Conservation (phyloP, 2,888 invertebrate species). For the Sphaerophoria taeniata region DNA sequence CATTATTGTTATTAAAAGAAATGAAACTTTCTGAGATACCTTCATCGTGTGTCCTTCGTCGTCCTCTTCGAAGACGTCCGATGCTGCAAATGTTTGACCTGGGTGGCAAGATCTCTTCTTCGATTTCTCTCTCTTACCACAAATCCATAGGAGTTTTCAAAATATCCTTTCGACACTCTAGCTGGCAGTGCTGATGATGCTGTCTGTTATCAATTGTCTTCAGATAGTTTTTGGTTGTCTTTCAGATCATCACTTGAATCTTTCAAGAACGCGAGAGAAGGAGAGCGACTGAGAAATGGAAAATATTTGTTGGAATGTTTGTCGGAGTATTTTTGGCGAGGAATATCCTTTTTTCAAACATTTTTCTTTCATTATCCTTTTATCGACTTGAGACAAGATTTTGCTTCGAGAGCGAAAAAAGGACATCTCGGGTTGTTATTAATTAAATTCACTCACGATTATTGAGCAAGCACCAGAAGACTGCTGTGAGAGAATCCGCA, state of each 20-base stretch:
- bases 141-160: constrained; percentile 64
- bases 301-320: not conserved
- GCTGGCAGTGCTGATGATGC: not conserved
- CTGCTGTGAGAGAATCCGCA: constrained; percentile 50
- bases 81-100: not conserved
- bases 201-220: constrained; percentile 73
- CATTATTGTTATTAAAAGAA: constrained; percentile 70
- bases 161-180: constrained; percentile 51
- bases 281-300: constrained; percentile 1
- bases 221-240: constrained; percentile 71
- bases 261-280: not conserved
- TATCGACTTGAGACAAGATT: constrained; percentile 46
- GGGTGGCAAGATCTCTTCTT: not conserved
- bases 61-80: constrained; percentile 23
- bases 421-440: constrained; percentile 48
- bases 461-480: not conserved
- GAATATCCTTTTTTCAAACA: constrained; percentile 45
- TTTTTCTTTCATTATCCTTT: constrained; percentile 22
- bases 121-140: constrained; percentile 24
- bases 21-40: constrained; percentile 54
- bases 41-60: constrained; percentile 39
- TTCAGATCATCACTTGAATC: constrained; percentile 52
- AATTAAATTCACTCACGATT: constrained; percentile 59
- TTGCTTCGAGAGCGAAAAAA: constrained; percentile 9
- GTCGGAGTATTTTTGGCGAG: constrained; percentile 16